Base-by-base conservation (phyloP, 2,888 invertebrate genomes). In the Apamea monoglypha region DNA sequence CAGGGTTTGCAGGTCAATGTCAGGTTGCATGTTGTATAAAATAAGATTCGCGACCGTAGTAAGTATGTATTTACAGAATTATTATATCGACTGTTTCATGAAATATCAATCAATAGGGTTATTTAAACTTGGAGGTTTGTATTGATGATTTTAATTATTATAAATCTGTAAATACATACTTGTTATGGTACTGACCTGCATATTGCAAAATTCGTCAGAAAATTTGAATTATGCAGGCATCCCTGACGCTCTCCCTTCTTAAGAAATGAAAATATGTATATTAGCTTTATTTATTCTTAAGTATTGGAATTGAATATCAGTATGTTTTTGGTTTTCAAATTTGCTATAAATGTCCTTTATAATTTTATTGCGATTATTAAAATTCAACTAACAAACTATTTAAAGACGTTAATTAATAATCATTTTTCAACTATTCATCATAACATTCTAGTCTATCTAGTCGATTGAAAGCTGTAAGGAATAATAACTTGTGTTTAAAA, bases 371-470 rank as follows among this genome's bases (percentile, higher is more conserved):
- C 5, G 18, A 59, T 25, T 50, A 78, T 44, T 36, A 6, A 29
- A 80, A 70, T 16, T 1, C 36, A 36, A 81, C 85, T 80, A 81
- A 81, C 81, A 63, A 53, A 29, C 7, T 84, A 68, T 84, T 40
- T 68, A 69, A 85, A 81, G 47, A 85, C 73, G 44, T 85, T 67
- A 47, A 68, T 61, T 61, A 80, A 63, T 81, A 40, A 50, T 69
- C 1, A 36, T 76, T 71, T 68, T 72, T 63, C 12, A 67, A 70
- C 1, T 70, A 67, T 61, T 68, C 5, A 81, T 66, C 29, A 68
- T 77, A 67, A 78, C 25, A 80, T 78, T 88, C 89, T 88, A 90
- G 90, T 90, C 91, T 66, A 40, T 70, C 81, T 90, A 86, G 89
- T 90, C 89, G 56, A 70, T 80, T 66, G 74, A 56, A 61, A 74